Conservation (phyloP, 2,888 invertebrate genomes). For the Taphrorychus bicolor region DNA sequence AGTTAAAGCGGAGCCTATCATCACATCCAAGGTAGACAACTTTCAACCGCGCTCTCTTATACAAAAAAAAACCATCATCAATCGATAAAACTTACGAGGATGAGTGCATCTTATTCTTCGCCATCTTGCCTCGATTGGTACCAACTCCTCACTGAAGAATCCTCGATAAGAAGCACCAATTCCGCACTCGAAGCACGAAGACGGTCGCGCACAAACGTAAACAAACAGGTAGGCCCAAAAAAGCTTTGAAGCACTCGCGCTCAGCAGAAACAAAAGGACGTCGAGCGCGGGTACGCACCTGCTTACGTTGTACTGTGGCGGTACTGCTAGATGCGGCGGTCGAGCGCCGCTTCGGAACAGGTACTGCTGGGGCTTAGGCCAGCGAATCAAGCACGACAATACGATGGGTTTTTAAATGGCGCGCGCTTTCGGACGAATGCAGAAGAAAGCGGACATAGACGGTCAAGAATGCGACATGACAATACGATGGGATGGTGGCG, state of each 20-base stretch:
- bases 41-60: background rate
- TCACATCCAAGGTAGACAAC: too few relatives aligned
- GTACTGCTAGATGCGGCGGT: background rate
- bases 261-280: background rate
- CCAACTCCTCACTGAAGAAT: background rate
- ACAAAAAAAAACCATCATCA: too few relatives aligned
- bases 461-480: background rate
- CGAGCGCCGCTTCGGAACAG: background rate
- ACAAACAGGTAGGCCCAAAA: conserved; percentile 1
- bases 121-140: background rate
- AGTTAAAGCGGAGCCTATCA: too few relatives aligned
- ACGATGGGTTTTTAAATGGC: background rate
- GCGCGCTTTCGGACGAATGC: background rate
- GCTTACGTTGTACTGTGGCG: conserved; percentile 3
- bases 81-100: conserved; percentile 13
- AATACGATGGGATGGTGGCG: too few relatives aligned
- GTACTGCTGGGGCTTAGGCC: conserved; percentile 2
- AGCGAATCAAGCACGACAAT: background rate
- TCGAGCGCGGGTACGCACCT: background rate
- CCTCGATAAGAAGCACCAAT: background rate
- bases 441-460: background rate
- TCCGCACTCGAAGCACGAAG: background rate
- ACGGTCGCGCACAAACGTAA: conserved; percentile 4
- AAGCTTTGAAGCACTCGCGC: background rate
- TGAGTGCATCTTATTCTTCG: conserved; percentile 20